Evolutionary conservation across 2,888 invertebrate species (phyloP).

Genomic region (Myopa tessellatipennis): DNA sequence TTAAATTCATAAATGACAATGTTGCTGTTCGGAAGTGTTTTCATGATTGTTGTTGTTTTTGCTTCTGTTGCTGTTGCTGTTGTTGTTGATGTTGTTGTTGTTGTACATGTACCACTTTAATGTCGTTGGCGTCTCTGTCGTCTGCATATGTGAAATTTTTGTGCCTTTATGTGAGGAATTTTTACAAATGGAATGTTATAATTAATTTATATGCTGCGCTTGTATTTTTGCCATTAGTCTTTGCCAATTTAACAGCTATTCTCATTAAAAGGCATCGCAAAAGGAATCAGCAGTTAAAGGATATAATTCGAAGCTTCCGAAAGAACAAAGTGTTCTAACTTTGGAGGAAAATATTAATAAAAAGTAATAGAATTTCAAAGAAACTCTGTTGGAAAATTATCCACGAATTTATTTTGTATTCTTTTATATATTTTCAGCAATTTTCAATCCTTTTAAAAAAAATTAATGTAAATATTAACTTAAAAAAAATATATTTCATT

Average conservation of each 20-base stretch:
- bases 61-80: neutral
- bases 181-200: constrained; percentile 54
- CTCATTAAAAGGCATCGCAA: neutral
- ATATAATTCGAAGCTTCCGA: neutral
- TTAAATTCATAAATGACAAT: constrained; percentile 8
- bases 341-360: neutral
- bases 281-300: neutral
- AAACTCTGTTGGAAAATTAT: neutral
- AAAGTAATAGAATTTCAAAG: neutral
- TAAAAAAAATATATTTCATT: neutral
- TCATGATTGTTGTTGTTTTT: neutral
- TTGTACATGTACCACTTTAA: no score
- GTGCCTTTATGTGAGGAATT: constrained; percentile 28
- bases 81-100: neutral
- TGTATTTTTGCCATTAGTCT: constrained; percentile 47
- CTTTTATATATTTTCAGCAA: no score
- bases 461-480: no score
- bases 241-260: neutral
- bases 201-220: constrained; percentile 55
- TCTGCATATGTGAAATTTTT: constrained; percentile 38
- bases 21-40: neutral
- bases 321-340: neutral
- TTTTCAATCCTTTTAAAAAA: no score
- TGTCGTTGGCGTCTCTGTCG: neutral
- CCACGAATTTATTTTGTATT: neutral